A percentile compares a stretch with the other conserved stretches of the same genome.
Evolutionary conservation across 1,140 invertebrate species (phyloP).

Genomic region (Drosophila auraria): DNA sequence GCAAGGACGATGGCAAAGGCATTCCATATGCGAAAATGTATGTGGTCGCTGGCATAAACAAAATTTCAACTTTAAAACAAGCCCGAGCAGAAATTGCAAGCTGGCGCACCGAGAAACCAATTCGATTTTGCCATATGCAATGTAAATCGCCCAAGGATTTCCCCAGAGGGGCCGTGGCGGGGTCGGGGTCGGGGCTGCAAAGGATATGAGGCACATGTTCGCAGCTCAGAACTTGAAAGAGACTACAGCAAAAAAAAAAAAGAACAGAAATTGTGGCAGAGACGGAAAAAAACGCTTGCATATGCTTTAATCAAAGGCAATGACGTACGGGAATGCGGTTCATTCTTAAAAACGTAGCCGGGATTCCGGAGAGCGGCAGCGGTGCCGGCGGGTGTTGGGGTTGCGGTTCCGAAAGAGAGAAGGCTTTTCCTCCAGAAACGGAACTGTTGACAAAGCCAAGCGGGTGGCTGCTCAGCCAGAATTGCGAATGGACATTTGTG

Average conservation of each 20-base stretch:
- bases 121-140: conserved; percentile 60
- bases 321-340: conserved; percentile 76
- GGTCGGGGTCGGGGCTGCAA: conserved; percentile 1
- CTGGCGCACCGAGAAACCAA: conserved; percentile 53
- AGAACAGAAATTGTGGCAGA: conserved; percentile 29
- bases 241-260: background rate
- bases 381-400: background rate
- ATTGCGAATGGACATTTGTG: conserved; percentile 46
- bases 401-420: conserved; percentile 12
- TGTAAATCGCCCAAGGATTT: conserved; percentile 46
- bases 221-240: conserved; percentile 7
- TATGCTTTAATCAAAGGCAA: conserved; percentile 75
- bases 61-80: conserved; percentile 59
- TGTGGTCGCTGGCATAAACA: conserved; percentile 49
- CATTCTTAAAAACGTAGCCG: conserved; percentile 72
- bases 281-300: conserved; percentile 56
- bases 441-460: conserved; percentile 66
- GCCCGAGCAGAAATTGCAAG: conserved; percentile 52
- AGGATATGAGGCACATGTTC: conserved; percentile 37
- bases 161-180: background rate
- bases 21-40: conserved; percentile 56
- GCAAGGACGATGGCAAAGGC: conserved; percentile 38
- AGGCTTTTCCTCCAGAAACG: conserved; percentile 41
- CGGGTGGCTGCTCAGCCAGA: conserved; percentile 35
- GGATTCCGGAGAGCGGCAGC: conserved; percentile 32